These are phyloP conservation scores for Xenus cinereus DNA, from an alignment of 2,113 vertebrate species.

Conservation along the genomic window DNA sequence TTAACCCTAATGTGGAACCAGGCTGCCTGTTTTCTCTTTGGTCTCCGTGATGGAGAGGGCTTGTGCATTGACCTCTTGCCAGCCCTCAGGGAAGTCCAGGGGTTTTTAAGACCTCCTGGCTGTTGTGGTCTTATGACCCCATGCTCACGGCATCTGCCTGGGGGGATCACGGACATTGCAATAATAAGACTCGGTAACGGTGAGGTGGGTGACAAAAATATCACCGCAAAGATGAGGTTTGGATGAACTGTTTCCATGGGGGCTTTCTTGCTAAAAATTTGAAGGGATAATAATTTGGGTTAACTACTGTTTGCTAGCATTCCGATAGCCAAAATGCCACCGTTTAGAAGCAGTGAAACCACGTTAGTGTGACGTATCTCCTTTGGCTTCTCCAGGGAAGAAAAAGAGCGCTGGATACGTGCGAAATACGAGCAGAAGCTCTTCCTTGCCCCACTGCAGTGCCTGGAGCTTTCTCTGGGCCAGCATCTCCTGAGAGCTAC, in stretches of 20 bases:
- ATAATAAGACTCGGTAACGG: fast-evolving
- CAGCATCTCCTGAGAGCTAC: slow-evolving; percentile 89
- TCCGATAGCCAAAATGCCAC: not conserved
- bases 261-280: not conserved
- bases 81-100: not conserved
- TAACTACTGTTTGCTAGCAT: not conserved
- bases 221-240: not conserved
- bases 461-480: slow-evolving; percentile 85
- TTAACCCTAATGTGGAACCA: not conserved
- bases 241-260: not conserved
- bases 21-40: not conserved
- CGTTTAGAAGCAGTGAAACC: fast-evolving
- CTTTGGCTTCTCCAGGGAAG: slow-evolving; percentile 82
- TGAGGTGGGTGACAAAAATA: not conserved
- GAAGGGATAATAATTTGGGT: not conserved
- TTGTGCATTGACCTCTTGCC: not conserved
- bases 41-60: not conserved
- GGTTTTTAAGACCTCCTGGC: not conserved
- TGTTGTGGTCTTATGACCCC: not conserved
- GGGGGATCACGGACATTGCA: fast-evolving
- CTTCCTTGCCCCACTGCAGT: slow-evolving; percentile 84
- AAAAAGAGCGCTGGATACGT: slow-evolving; percentile 95
- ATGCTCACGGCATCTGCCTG: fast-evolving
- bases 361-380: not conserved
- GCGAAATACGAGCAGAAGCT: slow-evolving; percentile 96